Base-by-base conservation (phyloP, 1,140 invertebrate genomes). In the Acromyrmex heyeri region DNA sequence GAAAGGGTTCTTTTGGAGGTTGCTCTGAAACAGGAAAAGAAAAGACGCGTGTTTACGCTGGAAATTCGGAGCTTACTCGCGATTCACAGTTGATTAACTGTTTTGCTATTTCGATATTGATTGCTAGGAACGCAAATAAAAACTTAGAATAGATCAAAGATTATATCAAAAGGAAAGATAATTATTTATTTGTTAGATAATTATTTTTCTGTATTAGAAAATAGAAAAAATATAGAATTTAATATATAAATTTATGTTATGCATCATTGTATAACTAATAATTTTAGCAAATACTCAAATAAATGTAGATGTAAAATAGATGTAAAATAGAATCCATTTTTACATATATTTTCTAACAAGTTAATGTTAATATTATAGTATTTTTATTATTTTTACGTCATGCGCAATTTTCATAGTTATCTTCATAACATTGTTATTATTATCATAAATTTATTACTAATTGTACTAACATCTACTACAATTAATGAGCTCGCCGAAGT, bases 21-120 rank as follows among this genome's bases (percentile, higher is more conserved):
- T 95, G 94, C 90, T 95, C 93, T 95, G 92, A 0, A 93, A 93
- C 81, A 88, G 44, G 1, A 64, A 64, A 59, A 6, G 44, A 8
- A 3, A 59, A 81, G 6, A 18, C 50, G 24, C 24, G 24, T 21
- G 50, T 79, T 86, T 55, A 86, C 50, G n/a, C 57, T 18, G 38
- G n/a, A 50, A 21, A 73, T 73, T 3, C 12, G 44, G 62, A 10
- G n/a, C 7, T 8, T 34, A 30, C 8, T 69, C 2, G 38, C 21
- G 10, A 48, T 38, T 4, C 8, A 6, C 24, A 1, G 24, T 27
- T 21, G n/a, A 65, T 48, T 64, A 77, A 14, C 16, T 10, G 4
- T 21, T 75, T 61, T 2, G 5, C 16, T 24, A 21, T 44, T 77
- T 6, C 38, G 18, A 59, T 0, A 59, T 24, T 75, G 0, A 7